A percentile compares a stretch with the other conserved stretches of the same genome.
These are phyloP conservation scores for Dipodomys stephensi DNA, from an alignment of 2,113 vertebrate genomes.

Conservation along the genomic window DNA sequence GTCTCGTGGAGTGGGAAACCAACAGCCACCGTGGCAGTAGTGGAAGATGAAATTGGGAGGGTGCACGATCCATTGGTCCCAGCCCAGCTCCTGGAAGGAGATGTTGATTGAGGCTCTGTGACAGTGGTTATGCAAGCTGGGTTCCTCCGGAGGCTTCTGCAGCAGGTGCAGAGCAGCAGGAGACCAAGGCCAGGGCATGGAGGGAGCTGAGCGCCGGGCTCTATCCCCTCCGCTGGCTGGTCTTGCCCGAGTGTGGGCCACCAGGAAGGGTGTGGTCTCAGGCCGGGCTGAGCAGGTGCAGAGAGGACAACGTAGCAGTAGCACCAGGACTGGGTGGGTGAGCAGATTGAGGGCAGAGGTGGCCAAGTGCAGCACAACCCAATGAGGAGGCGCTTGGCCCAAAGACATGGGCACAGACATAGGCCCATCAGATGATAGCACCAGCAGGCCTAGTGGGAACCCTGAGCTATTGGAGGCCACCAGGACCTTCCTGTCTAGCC, in stretches of 20 bases:
- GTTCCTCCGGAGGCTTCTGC: slow-evolving; percentile 88
- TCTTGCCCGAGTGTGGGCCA: slow-evolving; percentile 81
- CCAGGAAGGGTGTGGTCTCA: slow-evolving; percentile 92
- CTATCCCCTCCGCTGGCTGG: slow-evolving; percentile 71
- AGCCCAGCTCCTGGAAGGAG: slow-evolving; percentile 95
- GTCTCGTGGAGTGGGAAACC: slow-evolving; percentile 58
- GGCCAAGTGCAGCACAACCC: slow-evolving; percentile 85
- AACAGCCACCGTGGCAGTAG: slow-evolving; percentile 95
- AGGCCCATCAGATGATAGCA: slow-evolving; percentile 66
- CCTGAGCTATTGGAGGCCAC: slow-evolving; percentile 73
- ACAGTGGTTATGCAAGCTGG: slow-evolving; percentile 86
- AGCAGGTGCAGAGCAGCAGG: slow-evolving; percentile 88
- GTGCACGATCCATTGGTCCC: slow-evolving; percentile 96
- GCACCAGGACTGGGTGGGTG: slow-evolving; percentile 81
- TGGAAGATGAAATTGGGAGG: slow-evolving; percentile 93
- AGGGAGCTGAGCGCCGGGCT: slow-evolving; percentile 82
- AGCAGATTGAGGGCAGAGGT: slow-evolving; percentile 82
- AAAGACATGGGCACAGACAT: slow-evolving; percentile 29
- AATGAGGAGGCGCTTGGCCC: slow-evolving; percentile 78
- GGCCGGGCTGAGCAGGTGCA: slow-evolving; percentile 86
- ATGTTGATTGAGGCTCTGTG: slow-evolving; percentile 90
- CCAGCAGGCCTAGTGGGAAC: slow-evolving; percentile 71
- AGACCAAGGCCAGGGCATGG: slow-evolving; percentile 88
- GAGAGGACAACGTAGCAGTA: slow-evolving; percentile 89
- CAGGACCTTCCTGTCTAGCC: slow-evolving; percentile 58